Conservation (phyloP, 2,888 invertebrate genomes). For the Stegophylla sp. region DNA sequence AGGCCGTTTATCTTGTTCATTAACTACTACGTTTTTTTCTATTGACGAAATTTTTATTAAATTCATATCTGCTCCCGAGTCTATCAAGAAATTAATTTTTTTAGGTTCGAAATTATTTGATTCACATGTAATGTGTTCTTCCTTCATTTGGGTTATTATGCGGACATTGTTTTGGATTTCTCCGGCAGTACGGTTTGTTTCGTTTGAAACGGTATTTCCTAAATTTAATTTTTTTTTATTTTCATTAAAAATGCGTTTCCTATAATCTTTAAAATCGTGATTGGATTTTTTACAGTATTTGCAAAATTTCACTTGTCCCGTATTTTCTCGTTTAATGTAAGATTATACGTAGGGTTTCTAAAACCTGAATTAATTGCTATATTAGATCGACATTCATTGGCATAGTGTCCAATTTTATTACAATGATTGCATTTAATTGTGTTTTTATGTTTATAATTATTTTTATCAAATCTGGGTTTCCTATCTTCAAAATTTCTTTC, state of each 20-base stretch:
- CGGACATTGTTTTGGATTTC: background rate
- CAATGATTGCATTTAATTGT: background rate
- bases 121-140: constrained; percentile 1
- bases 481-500: background rate
- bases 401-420: background rate
- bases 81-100: background rate
- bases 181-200: background rate
- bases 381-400: background rate
- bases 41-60: background rate
- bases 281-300: background rate
- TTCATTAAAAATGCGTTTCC: background rate
- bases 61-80: background rate
- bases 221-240: background rate
- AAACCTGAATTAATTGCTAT: background rate
- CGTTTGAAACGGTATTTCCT: background rate
- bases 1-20: background rate
- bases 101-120: background rate
- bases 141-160: background rate
- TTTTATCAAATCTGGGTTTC: background rate
- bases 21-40: background rate
- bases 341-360: background rate
- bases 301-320: background rate
- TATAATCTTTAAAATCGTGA: background rate
- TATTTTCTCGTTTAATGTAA: background rate
- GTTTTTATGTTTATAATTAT: background rate